Evolutionary conservation across 2,888 invertebrate genomes (phyloP).

Genomic region (Phorcus lineatus): DNA sequence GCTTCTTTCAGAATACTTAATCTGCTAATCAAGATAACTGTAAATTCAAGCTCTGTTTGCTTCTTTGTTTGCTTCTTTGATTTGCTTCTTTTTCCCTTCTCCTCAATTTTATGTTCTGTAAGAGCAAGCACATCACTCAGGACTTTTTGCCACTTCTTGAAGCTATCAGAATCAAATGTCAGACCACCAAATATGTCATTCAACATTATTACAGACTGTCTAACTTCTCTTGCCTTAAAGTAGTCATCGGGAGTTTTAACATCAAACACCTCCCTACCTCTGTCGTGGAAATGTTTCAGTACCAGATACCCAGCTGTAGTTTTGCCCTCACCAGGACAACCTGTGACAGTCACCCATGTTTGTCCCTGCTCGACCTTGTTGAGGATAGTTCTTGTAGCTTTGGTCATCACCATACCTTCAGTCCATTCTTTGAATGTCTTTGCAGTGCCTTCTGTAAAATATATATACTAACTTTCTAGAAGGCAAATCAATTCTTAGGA

Average conservation of each 20-base stretch:
- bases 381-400: neutral
- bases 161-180: no score
- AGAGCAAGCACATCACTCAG: neutral
- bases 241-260: neutral
- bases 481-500: no score
- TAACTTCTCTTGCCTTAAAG: neutral
- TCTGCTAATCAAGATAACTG: neutral
- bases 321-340: no score
- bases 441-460: neutral
- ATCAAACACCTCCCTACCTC: no score
- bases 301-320: no score
- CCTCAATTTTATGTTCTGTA: neutral
- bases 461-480: no score
- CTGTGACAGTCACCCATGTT: neutral
- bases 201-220: neutral
- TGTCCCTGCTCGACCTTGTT: neutral
- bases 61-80: no score
- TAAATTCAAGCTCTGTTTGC: neutral
- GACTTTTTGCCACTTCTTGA: no score
- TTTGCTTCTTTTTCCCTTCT: neutral
- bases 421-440: no score
- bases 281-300: no score
- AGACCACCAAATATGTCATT: no score
- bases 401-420: neutral
- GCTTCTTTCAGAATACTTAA: no score